Conservation (phyloP, 2,888 invertebrate genomes). For the Cerceris rybyensis region DNA sequence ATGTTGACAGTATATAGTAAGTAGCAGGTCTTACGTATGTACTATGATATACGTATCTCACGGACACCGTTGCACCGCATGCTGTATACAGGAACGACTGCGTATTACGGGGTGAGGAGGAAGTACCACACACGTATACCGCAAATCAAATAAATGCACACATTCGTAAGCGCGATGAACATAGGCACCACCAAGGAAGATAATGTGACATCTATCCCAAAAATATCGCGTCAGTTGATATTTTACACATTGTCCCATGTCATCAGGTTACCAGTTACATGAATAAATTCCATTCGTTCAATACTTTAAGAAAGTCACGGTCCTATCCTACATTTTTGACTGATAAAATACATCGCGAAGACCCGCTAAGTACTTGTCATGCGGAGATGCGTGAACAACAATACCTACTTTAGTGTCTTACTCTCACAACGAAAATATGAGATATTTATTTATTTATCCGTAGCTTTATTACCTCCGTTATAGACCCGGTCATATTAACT, state of each 20-base stretch:
- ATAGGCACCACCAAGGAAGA: constrained; percentile 51
- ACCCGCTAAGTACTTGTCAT: constrained; percentile 67
- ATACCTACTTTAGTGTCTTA: constrained; percentile 62
- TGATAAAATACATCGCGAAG: constrained; percentile 54
- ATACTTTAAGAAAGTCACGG: constrained; percentile 37
- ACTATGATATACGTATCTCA: constrained; percentile 53
- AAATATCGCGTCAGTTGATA: constrained; percentile 73
- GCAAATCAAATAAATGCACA: constrained; percentile 65
- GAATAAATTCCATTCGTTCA: constrained; percentile 34
- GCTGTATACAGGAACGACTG: constrained; percentile 42
- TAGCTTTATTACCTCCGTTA: constrained; percentile 57
- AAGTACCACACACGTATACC: constrained; percentile 50
- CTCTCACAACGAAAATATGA: constrained; percentile 51
- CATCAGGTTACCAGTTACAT: constrained; percentile 6
- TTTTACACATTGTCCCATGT: constrained; percentile 55
- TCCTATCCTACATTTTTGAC: constrained; percentile 56
- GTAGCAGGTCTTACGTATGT: constrained; percentile 55
- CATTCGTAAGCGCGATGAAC: constrained; percentile 58
- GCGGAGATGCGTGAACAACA: constrained; percentile 69
- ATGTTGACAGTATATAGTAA: constrained; percentile 64
- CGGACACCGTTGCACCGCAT: constrained; percentile 50
- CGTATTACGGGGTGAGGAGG: constrained; percentile 58
- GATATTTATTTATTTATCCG: constrained; percentile 55
- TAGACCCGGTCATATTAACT: constrained; percentile 63
- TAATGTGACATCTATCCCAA: constrained; percentile 78